Conservation (phyloP, 2,113 vertebrate species). For the Meleagris gallopavo region DNA sequence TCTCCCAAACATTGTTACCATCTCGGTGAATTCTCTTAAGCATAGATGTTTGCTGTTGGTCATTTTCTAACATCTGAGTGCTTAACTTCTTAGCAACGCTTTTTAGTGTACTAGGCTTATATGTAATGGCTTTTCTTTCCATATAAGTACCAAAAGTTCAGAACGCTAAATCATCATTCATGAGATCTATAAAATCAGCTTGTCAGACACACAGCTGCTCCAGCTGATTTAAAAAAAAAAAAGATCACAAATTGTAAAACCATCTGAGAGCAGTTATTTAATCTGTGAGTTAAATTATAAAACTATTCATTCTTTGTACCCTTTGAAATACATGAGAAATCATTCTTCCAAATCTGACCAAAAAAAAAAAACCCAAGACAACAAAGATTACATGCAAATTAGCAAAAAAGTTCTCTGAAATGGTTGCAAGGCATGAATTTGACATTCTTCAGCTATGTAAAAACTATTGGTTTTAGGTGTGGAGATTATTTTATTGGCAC, state of each 20-base stretch:
- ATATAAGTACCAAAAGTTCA: background rate
- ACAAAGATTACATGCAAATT: background rate
- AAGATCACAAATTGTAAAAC: background rate
- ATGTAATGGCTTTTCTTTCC: constrained; percentile 22
- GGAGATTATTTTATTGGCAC: constrained; percentile 60
- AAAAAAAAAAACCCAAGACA: background rate
- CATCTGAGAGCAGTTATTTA: background rate
- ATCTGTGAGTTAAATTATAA: background rate
- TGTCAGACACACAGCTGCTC: background rate
- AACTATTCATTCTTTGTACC: background rate
- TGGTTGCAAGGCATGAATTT: background rate
- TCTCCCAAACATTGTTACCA: background rate
- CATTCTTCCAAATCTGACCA: background rate
- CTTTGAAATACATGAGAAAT: background rate
- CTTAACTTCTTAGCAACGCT: constrained; percentile 5
- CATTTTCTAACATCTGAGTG: background rate
- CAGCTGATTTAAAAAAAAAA: background rate
- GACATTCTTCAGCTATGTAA: background rate
- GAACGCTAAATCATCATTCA: background rate
- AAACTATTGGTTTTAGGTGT: constrained; percentile 51
- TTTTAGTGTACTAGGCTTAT: background rate
- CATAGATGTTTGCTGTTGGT: background rate
- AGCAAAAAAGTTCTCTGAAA: background rate
- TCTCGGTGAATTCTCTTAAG: background rate
- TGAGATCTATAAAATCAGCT: background rate